Evolutionary conservation across 2,888 invertebrate genomes (phyloP).

Genomic region (Agrochola circellaris): DNA sequence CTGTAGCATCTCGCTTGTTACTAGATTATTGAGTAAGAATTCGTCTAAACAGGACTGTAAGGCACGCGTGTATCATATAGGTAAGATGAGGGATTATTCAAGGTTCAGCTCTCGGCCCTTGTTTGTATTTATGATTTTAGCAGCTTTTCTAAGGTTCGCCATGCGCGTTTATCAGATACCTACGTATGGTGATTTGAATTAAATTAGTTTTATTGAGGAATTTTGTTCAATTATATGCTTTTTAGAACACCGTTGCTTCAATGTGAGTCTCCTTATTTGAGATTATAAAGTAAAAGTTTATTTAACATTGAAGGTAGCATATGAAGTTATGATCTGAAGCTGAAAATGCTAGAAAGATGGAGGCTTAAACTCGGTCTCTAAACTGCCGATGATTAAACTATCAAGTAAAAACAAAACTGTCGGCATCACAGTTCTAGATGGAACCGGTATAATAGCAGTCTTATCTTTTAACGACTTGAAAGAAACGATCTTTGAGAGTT

Average conservation of each 20-base stretch:
- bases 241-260: background rate
- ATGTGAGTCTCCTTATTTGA: background rate
- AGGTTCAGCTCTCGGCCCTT: background rate
- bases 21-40: too few relatives aligned
- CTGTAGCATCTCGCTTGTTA: background rate
- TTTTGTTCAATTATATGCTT: background rate
- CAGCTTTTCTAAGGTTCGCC: background rate
- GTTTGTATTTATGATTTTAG: background rate
- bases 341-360: background rate
- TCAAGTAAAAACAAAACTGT: slow-evolving; percentile 1
- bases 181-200: background rate
- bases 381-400: background rate
- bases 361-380: background rate
- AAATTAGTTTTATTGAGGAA: background rate
- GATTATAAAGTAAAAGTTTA: background rate
- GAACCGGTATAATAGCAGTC: slow-evolving; percentile 16
- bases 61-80: background rate
- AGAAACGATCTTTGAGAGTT: slow-evolving; percentile 20
- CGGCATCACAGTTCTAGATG: slow-evolving; percentile 21
- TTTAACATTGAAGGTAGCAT: background rate
- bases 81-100: slow-evolving; percentile 1
- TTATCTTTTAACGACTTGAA: slow-evolving; percentile 34
- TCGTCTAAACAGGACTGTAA: background rate
- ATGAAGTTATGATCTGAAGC: background rate
- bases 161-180: background rate